phyloP scores from a whole-genome alignment of 2,888 invertebrate species.

The Leptopterna dolabrata region DNA sequence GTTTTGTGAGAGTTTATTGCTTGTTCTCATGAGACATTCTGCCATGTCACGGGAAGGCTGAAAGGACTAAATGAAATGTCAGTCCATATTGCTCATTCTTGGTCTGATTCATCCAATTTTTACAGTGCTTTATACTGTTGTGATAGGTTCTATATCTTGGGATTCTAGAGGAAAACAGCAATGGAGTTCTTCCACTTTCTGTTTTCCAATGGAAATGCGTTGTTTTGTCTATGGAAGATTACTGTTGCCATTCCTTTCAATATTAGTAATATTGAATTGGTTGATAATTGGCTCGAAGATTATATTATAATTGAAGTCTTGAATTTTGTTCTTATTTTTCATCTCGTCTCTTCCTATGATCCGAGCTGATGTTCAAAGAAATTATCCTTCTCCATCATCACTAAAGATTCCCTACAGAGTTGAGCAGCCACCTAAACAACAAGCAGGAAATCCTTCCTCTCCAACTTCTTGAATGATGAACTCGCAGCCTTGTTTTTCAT shows the following conservation, averaged over 20 bases:
- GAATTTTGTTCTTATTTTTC: no score
- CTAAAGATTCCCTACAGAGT: no score
- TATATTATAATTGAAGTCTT: background rate
- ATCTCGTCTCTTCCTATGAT: no score
- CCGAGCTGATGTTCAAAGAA: no score
- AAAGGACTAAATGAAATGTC: background rate
- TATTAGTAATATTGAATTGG: background rate
- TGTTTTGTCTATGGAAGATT: background rate
- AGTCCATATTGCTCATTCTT: background rate
- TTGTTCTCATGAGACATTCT: background rate
- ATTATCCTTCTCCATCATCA: no score
- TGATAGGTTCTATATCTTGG: background rate
- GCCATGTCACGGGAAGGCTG: background rate
- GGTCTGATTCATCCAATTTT: background rate
- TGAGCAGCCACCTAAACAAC: no score
- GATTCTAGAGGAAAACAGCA: background rate
- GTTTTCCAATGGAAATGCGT: background rate
- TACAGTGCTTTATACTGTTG: background rate
- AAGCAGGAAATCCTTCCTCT: no score
- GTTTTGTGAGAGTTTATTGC: background rate
- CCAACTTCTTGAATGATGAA: no score
- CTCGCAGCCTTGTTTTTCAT: no score
- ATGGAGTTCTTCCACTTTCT: background rate
- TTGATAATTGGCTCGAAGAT: background rate
- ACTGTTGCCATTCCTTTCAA: constrained; percentile 7